phyloP scores from a whole-genome alignment of 2,113 vertebrate species.

The Cryptomyrus ogoouensis region DNA sequence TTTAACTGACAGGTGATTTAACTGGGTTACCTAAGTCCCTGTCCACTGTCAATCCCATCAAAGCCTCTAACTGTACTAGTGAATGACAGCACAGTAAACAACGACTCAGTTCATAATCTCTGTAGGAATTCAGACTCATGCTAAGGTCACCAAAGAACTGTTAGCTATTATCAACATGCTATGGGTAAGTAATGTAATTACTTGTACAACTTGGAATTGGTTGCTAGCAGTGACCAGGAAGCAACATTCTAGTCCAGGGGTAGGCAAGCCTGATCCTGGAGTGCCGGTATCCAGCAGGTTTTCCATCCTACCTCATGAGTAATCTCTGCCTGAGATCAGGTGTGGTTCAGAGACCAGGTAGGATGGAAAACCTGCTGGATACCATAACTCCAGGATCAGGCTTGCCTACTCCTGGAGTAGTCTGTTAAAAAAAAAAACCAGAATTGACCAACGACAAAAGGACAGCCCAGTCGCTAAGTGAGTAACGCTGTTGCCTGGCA shows the following conservation, averaged over 20 bases:
- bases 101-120: background rate
- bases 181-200: background rate
- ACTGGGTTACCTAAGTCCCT: background rate
- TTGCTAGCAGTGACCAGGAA: background rate
- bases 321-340: background rate
- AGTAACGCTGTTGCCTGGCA: background rate
- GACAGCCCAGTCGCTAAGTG: background rate
- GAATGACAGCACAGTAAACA: slow-evolving; percentile 7
- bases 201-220: background rate
- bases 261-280: background rate
- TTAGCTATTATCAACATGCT: background rate
- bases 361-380: background rate
- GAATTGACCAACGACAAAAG: background rate
- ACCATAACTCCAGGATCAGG: background rate
- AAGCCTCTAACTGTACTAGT: background rate
- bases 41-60: background rate
- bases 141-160: background rate
- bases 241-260: background rate
- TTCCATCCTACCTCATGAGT: background rate
- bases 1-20: slow-evolving; percentile 3
- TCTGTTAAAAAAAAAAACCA: background rate
- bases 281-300: background rate
- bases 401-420: background rate
- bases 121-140: background rate
- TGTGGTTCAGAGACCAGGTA: background rate